Evolutionary conservation across 2,797 vertebrate species (phyloP).

Genomic region (Protosalanx chinensis): DNA sequence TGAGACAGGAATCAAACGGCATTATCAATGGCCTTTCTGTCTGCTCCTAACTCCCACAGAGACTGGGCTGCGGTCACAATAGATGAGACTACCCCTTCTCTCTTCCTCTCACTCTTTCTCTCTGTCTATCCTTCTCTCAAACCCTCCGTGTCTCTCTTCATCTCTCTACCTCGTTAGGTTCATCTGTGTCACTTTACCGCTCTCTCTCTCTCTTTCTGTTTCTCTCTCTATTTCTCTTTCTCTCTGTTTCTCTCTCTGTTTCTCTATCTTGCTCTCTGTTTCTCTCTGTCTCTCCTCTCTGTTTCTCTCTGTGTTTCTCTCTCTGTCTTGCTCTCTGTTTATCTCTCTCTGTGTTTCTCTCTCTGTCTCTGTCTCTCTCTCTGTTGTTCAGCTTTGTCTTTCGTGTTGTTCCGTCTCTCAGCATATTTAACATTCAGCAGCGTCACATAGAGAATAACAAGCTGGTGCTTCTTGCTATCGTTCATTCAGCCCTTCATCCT

Average conservation of each 20-base stretch:
- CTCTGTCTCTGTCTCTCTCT: background rate
- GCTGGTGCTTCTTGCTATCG: constrained; percentile 14
- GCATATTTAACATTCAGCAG: constrained; percentile 17
- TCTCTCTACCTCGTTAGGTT: background rate
- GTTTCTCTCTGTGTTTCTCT: too few species aligned
- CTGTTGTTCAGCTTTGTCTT: background rate
- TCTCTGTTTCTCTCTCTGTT: too few species aligned
- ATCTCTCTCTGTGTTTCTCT: background rate
- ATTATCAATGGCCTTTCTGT: constrained; percentile 10
- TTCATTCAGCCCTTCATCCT: constrained; percentile 23
- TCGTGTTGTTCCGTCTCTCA: constrained; percentile 7
- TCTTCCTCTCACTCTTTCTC: background rate
- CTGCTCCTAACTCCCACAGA: background rate
- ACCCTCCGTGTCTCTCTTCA: background rate
- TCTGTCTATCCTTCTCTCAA: background rate
- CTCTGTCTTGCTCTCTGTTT: too few species aligned
- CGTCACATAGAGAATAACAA: constrained; percentile 17
- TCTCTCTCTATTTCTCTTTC: too few species aligned
- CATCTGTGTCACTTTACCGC: background rate
- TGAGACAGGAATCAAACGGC: constrained; percentile 31
- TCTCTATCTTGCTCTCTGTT: too few species aligned
- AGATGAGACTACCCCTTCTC: background rate
- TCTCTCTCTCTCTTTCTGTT: too few species aligned
- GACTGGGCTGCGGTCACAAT: constrained; percentile 1
- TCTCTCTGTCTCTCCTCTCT: too few species aligned